phyloP scores from a whole-genome alignment of 37 sponge, comb jelly and placozoan species.

The Agelas oroides region DNA sequence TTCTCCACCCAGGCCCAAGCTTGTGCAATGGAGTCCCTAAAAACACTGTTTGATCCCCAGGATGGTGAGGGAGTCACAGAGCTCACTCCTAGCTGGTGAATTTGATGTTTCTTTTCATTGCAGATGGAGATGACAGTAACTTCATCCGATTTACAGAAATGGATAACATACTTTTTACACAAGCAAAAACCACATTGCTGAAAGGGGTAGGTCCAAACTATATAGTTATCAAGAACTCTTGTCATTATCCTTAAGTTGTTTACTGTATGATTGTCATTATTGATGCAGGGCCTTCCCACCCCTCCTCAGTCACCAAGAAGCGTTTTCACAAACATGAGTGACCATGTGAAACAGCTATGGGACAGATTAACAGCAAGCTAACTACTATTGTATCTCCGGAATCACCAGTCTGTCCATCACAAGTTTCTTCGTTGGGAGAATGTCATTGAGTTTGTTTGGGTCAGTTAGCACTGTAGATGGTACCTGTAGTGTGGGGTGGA shows the following conservation, averaged over 20 bases:
- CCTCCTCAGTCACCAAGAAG: neutral
- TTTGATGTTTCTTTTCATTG: neutral
- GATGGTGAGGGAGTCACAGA: constrained; percentile 4
- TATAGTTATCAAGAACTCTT: neutral
- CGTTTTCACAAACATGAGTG: constrained; percentile 16
- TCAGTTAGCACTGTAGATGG: constrained; percentile 53
- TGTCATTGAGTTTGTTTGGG: constrained; percentile 53
- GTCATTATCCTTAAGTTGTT: too few species aligned
- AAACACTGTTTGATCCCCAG: neutral
- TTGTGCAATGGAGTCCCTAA: constrained; percentile 17
- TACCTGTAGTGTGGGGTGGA: constrained; percentile 31
- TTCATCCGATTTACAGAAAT: constrained; percentile 16
- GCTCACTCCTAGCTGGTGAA: too few species aligned
- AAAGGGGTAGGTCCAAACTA: constrained; percentile 34
- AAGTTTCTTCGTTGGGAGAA: constrained; percentile 49
- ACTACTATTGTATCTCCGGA: constrained; percentile 1
- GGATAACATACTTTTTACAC: neutral
- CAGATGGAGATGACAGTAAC: constrained; percentile 7
- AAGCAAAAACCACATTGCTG: neutral
- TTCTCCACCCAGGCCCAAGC: constrained; percentile 1
- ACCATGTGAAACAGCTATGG: constrained; percentile 36
- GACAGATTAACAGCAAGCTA: constrained; percentile 17
- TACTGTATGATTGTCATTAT: too few species aligned
- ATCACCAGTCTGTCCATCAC: constrained; percentile 49
- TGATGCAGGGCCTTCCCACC: constrained; percentile 32